phyloP scores from a whole-genome alignment of 2,113 vertebrate genomes.

The Reinhardtius hippoglossoides region DNA sequence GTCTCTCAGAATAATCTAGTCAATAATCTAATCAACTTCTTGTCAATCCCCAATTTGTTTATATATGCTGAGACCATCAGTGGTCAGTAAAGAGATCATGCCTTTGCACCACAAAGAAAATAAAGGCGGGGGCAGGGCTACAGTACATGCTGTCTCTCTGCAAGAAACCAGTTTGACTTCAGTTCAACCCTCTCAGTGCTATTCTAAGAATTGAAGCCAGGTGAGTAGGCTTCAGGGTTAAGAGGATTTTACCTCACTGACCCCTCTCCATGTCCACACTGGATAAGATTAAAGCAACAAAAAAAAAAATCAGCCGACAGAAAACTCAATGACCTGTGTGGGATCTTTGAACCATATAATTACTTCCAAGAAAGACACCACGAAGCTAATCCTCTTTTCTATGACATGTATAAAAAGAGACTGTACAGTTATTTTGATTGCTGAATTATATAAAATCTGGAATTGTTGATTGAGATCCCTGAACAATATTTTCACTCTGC shows the following conservation, averaged over 20 bases:
- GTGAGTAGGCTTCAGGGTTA: constrained; percentile 64
- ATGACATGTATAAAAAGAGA: constrained; percentile 1
- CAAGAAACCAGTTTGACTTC: constrained; percentile 49
- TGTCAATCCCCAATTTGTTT: background rate
- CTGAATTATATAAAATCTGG: background rate
- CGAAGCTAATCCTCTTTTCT: background rate
- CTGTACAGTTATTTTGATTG: background rate
- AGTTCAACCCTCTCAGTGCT: constrained; percentile 21
- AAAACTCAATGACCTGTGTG: constrained; percentile 1
- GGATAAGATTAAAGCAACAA: constrained; percentile 65
- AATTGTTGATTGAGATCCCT: background rate
- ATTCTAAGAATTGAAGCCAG: constrained; percentile 59
- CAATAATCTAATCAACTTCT: constrained; percentile 12
- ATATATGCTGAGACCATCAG: background rate
- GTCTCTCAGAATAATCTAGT: background rate
- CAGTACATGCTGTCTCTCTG: constrained; percentile 21
- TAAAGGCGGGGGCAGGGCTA: constrained; percentile 14
- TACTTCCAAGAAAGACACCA: constrained; percentile 6
- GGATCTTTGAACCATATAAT: constrained; percentile 15
- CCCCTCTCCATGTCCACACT: constrained; percentile 42
- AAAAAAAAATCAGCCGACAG: constrained; percentile 4
- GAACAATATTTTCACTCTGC: background rate
- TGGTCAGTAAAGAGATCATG: constrained; percentile 7
- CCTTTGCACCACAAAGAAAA: constrained; percentile 12
- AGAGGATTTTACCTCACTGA: constrained; percentile 78